Conservation (phyloP, 2,797 vertebrate species). For the Peromyscus eremicus region DNA sequence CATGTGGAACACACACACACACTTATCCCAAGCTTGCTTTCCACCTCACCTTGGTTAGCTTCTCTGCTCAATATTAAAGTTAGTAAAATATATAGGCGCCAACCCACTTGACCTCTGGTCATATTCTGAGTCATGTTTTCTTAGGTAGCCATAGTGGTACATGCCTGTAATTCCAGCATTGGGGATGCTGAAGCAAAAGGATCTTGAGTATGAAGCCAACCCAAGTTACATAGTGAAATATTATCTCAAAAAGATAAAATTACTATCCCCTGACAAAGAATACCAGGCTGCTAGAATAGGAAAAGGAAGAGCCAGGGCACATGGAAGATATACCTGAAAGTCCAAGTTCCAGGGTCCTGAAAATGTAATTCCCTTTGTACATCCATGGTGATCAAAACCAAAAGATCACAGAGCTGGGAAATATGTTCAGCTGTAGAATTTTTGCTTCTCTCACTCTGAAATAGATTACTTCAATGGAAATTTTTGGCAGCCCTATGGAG, state of each 20-base stretch:
- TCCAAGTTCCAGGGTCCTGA: background rate
- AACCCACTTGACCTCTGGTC: background rate
- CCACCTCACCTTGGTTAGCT: background rate
- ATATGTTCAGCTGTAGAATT: background rate
- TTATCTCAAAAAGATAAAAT: background rate
- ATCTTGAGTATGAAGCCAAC: background rate
- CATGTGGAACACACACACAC: background rate
- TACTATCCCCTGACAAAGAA: no score
- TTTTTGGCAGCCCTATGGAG: background rate
- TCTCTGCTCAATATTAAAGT: background rate
- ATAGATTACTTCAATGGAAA: background rate
- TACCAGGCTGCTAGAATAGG: background rate
- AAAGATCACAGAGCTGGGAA: background rate
- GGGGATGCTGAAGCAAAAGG: background rate
- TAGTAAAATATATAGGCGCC: background rate
- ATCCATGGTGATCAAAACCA: background rate
- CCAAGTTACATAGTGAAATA: background rate
- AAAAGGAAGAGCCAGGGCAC: background rate
- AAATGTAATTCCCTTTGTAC: background rate
- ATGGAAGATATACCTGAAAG: background rate
- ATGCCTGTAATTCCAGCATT: background rate
- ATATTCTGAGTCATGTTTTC: background rate
- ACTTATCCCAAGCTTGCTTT: background rate
- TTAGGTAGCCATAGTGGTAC: background rate
- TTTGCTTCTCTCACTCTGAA: background rate